Evolutionary conservation across 2,888 invertebrate genomes (phyloP), one percentile per base, ranked within the genome.

Genomic region (Ectropis crepuscularia): DNA sequence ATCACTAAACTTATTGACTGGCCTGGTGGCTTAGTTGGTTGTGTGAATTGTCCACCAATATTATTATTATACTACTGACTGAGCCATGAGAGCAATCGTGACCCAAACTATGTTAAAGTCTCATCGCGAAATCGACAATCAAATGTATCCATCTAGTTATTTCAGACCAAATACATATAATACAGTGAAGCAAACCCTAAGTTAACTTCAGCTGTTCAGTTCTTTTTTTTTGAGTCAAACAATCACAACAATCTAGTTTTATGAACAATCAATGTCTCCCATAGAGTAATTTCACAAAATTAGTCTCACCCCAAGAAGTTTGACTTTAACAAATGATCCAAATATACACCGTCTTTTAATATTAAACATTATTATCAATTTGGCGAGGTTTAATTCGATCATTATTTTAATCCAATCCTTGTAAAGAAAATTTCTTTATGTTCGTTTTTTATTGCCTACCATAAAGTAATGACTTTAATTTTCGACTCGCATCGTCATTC

Each of bases 351-450:
- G 77, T 73, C 81, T 83, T 83, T 83, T 89, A 46, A 85, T 81
- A 86, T 83, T 55, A 51, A 43, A 65, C 79, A 85, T 80, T 77
- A 92, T 92, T 91, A 92, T 88, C 89, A 86, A 92, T 92, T 92
- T 91, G 86, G 90, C 92, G 91, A 89, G 92, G 83, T 82, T 82
- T 84, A 85, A 82, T 85, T 71, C 70, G 74, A 75, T 83, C 74
- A 85, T 72, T 69, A 82, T 78, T 78, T 79, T 74, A 80, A 80
- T 78, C 65, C 70, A 69, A 76, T 68, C 70, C 67, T 66, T 60
- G 50, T 72, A 64, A 69, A 71, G 73, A 72, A 71, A 69, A 65
- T 58, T 64, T 63, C 68, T 71, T 71, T 72, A 70, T 65, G 67
- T 63, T 61, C 54, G 59, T 69, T 65, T 68, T 70, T 72, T 68